Percentiles rank a stretch among this genome's conserved stretches.
These are phyloP conservation scores for Nomada goodeniana DNA, from an alignment of 2,888 invertebrate genomes.

Conservation along the genomic window DNA sequence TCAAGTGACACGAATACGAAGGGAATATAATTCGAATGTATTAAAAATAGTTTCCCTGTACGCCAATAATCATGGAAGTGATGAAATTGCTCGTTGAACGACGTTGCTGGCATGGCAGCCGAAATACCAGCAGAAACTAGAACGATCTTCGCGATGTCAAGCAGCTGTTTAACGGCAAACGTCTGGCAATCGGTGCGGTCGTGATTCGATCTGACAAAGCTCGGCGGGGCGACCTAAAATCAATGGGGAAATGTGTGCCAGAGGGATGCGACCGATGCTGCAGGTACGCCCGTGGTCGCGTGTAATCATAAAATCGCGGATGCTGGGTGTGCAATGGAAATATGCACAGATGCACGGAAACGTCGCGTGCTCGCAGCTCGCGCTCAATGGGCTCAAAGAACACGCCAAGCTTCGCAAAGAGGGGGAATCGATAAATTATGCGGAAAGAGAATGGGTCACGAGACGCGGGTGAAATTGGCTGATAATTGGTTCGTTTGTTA, in stretches of 20 bases:
- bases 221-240: constrained; percentile 41
- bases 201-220: constrained; percentile 5
- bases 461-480: constrained; percentile 39
- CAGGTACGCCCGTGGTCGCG: constrained; percentile 1
- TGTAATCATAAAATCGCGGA: constrained; percentile 34
- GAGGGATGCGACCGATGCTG: constrained; percentile 31
- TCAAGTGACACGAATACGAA: too few relatives aligned
- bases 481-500: constrained; percentile 54
- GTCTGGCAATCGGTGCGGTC: neutral
- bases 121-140: neutral
- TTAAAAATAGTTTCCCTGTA: too few relatives aligned
- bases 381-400: constrained; percentile 21
- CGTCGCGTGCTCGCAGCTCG: neutral
- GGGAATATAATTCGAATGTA: too few relatives aligned
- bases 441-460: constrained; percentile 44
- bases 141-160: constrained; percentile 2
- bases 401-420: neutral
- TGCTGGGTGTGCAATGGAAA: constrained; percentile 41
- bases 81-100: too few relatives aligned
- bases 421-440: constrained; percentile 47
- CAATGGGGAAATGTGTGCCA: constrained; percentile 55
- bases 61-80: too few relatives aligned
- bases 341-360: constrained; percentile 37
- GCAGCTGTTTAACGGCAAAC: neutral
- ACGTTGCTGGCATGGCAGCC: too few relatives aligned